phyloP scores from a whole-genome alignment of 2,888 invertebrate genomes.

The Idaea straminata region DNA sequence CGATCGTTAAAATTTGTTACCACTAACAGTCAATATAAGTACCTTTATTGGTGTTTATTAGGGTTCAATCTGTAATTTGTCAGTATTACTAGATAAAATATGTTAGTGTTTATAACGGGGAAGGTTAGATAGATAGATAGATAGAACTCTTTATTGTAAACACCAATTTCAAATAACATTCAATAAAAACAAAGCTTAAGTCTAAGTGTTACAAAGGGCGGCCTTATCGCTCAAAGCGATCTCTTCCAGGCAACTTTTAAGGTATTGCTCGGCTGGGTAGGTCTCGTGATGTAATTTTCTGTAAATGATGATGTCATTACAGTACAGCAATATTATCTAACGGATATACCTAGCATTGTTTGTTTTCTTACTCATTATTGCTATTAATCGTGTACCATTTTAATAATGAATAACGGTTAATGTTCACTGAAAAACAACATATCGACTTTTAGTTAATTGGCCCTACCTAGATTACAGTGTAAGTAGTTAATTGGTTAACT shows the following conservation, averaged over 20 bases:
- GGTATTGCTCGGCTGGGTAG: background rate
- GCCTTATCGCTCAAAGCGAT: too few species aligned
- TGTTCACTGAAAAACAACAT: background rate
- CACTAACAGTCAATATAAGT: background rate
- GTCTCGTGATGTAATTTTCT: conserved; percentile 1
- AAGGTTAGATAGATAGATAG: too few species aligned
- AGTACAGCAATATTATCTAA: background rate
- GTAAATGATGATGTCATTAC: background rate
- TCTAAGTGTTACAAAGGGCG: too few species aligned
- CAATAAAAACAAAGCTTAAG: too few species aligned
- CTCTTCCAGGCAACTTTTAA: too few species aligned
- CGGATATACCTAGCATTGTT: background rate
- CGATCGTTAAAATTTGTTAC: background rate
- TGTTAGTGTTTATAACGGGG: background rate
- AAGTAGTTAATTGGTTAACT: background rate
- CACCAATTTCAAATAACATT: too few species aligned
- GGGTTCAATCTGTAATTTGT: background rate
- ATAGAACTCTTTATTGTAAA: too few species aligned
- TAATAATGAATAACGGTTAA: background rate
- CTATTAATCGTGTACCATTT: background rate
- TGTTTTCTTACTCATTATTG: background rate
- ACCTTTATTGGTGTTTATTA: background rate
- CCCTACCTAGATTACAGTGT: background rate
- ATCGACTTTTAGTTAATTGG: background rate
- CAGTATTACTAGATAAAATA: background rate